Evolutionary conservation across 2,888 invertebrate genomes (phyloP).

Genomic region (Drosophila seclusa): DNA sequence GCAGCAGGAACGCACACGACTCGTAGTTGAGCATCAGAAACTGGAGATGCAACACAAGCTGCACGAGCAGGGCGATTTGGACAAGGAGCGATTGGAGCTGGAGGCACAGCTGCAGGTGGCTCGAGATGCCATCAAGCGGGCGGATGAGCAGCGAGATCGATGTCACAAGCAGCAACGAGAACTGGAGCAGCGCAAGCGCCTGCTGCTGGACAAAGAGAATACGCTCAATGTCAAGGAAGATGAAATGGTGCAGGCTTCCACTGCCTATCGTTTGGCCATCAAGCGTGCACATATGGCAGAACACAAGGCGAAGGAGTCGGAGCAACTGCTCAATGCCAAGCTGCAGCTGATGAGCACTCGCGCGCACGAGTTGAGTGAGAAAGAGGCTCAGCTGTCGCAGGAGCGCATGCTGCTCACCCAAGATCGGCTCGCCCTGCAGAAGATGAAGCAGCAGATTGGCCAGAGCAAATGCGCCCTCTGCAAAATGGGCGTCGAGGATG

Average conservation of each 20-base stretch:
- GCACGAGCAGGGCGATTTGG: slow-evolving; percentile 61
- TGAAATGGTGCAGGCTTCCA: slow-evolving; percentile 79
- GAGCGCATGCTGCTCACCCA: slow-evolving; percentile 82
- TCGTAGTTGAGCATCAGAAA: slow-evolving; percentile 80
- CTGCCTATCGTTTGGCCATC: slow-evolving; percentile 79
- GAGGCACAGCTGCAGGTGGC: slow-evolving; percentile 84
- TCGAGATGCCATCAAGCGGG: slow-evolving; percentile 82
- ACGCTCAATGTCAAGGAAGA: slow-evolving; percentile 78
- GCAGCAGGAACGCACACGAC: slow-evolving; percentile 81
- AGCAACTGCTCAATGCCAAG: slow-evolving; percentile 81
- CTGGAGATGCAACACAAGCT: slow-evolving; percentile 80
- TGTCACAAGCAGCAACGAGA: slow-evolving; percentile 82
- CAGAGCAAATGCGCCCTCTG: slow-evolving; percentile 83
- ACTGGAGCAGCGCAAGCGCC: slow-evolving; percentile 82
- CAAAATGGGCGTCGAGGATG: slow-evolving; percentile 79
- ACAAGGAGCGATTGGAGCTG: slow-evolving; percentile 78
- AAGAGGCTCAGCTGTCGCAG: slow-evolving; percentile 82
- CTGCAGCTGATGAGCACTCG: slow-evolving; percentile 80
- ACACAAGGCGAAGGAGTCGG: slow-evolving; percentile 72
- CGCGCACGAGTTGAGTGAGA: slow-evolving; percentile 80
- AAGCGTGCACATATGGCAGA: slow-evolving; percentile 73
- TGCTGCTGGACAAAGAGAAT: slow-evolving; percentile 81
- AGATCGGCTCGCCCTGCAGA: slow-evolving; percentile 83
- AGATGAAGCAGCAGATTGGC: slow-evolving; percentile 71
- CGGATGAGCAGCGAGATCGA: slow-evolving; percentile 83